phyloP scores from a whole-genome alignment of 2,797 vertebrate species.

The Sphenopsis melanotis region DNA sequence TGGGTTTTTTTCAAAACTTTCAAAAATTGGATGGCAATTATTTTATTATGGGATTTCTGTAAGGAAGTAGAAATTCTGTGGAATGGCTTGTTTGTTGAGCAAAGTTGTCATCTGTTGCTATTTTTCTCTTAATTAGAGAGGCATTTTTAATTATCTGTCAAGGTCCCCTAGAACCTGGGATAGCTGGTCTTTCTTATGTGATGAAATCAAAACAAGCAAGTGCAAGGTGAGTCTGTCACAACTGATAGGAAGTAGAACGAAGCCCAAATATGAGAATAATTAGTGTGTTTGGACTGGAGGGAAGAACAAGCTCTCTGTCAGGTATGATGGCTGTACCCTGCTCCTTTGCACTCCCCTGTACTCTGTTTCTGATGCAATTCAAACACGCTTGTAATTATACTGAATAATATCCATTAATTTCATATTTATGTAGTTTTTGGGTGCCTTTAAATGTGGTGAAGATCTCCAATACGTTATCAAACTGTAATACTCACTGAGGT shows the following conservation, averaged over 20 bases:
- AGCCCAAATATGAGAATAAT: slow-evolving; percentile 19
- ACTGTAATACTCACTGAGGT: not conserved
- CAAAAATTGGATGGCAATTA: not conserved
- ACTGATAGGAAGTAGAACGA: not conserved
- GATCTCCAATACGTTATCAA: not conserved
- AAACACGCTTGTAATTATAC: not conserved
- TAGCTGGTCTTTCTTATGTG: slow-evolving; percentile 10
- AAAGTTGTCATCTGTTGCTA: not conserved
- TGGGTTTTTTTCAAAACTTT: not conserved
- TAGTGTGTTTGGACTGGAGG: not conserved
- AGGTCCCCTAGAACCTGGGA: not conserved
- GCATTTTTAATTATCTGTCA: slow-evolving; percentile 52
- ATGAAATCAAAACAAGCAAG: slow-evolving; percentile 19
- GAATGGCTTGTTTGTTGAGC: slow-evolving; percentile 18
- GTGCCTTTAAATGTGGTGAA: not conserved
- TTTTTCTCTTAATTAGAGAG: slow-evolving; percentile 43
- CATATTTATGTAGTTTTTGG: not conserved
- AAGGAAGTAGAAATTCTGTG: not conserved
- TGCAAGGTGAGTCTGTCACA: not conserved
- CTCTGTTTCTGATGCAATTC: not conserved
- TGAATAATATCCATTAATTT: not conserved
- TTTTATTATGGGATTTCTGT: not conserved
- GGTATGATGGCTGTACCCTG: not conserved
- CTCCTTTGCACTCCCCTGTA: not conserved
- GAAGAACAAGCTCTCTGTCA: not conserved